These are phyloP conservation scores for Nautilus pompilius DNA, from an alignment of 1,140 invertebrate species.

Conservation along the genomic window DNA sequence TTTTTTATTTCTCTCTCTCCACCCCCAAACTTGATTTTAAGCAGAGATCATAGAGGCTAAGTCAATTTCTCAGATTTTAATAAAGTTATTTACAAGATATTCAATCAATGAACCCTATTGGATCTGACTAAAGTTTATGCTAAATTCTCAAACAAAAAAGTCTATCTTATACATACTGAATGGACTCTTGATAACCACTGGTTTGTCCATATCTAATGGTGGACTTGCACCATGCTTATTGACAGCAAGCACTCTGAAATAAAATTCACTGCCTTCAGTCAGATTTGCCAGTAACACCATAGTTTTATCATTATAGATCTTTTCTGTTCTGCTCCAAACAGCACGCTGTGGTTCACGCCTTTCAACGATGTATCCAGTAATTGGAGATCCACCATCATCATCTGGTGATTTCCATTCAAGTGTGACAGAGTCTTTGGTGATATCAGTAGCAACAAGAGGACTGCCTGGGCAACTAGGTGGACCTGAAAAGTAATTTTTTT, in stretches of 20 bases:
- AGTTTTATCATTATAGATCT: constrained; percentile 22
- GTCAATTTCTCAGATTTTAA: too few relatives aligned
- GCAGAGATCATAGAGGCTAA: too few relatives aligned
- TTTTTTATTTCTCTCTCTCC: too few relatives aligned
- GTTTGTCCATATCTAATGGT: constrained; percentile 40
- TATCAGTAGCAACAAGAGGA: constrained; percentile 78
- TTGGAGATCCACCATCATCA: constrained; percentile 69
- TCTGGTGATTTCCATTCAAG: constrained; percentile 94
- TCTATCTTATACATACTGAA: constrained; percentile 30
- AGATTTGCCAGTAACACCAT: constrained; percentile 82
- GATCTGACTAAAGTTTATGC: neutral
- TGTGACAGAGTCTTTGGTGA: constrained; percentile 89
- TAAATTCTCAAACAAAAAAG: neutral
- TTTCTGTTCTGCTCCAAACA: constrained; percentile 33
- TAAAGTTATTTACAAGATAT: neutral
- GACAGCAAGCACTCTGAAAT: constrained; percentile 71
- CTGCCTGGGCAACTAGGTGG: constrained; percentile 80
- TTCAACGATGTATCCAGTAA: constrained; percentile 52
- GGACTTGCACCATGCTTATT: constrained; percentile 41
- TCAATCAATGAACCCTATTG: neutral
- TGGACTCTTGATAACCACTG: constrained; percentile 43
- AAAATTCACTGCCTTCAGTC: constrained; percentile 90
- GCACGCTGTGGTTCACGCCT: constrained; percentile 38
- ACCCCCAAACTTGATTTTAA: too few relatives aligned
- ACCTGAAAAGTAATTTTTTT: constrained; percentile 59